These are phyloP conservation scores for Diglossa cyanea DNA, from an alignment of 2,797 vertebrate genomes.

Conservation along the genomic window DNA sequence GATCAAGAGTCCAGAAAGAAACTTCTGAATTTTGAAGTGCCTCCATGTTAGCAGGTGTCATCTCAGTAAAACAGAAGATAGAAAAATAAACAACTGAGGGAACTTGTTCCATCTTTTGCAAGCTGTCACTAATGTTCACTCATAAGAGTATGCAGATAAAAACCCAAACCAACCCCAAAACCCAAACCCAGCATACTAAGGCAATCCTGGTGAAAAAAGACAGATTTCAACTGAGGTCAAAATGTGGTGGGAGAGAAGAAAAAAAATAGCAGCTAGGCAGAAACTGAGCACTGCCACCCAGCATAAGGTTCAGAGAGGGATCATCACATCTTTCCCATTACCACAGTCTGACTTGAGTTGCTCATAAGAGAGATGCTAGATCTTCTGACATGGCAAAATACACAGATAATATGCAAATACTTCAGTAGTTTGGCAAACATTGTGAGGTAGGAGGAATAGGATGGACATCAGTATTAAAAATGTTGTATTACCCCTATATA, in stretches of 20 bases:
- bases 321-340: not conserved
- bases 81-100: not conserved
- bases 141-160: not conserved
- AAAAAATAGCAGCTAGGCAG: not conserved
- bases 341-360: not conserved
- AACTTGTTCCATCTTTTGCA: not conserved
- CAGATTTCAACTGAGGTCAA: not conserved
- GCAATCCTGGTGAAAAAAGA: not conserved
- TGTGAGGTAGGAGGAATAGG: not conserved
- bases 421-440: not conserved
- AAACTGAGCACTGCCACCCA: not conserved
- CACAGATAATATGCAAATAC: not conserved
- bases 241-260: fast-evolving
- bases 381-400: not conserved
- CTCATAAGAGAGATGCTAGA: not conserved
- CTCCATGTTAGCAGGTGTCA: not conserved
- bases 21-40: not conserved
- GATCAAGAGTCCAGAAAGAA: not conserved
- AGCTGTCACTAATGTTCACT: not conserved
- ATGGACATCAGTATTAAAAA: not conserved
- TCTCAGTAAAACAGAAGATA: not conserved
- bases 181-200: not conserved
- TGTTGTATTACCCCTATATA: not conserved
- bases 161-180: fast-evolving
- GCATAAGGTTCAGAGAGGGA: not conserved